A percentile compares a stretch with the other conserved stretches of the same genome.
Conservation (phyloP, 2,113 vertebrate species). For the Thymallus thymallus region DNA sequence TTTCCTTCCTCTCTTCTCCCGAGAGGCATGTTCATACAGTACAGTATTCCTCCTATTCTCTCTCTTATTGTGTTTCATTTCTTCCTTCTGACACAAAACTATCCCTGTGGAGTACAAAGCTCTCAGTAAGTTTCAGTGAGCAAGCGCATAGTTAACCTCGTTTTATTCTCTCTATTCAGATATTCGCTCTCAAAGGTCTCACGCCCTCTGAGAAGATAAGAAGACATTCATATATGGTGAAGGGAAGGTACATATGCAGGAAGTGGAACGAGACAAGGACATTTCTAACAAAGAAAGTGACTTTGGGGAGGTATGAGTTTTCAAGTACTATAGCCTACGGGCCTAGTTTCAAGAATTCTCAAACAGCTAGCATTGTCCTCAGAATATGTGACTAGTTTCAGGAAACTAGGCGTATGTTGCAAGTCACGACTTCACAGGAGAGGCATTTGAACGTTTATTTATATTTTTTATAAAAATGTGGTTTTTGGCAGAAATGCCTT, state of each 20-base stretch:
- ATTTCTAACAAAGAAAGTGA: slow-evolving; percentile 32
- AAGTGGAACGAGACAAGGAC: slow-evolving; percentile 35
- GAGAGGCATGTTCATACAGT: slow-evolving; percentile 55
- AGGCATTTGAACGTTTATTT: too few relatives aligned
- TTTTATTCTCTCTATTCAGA: slow-evolving; percentile 70
- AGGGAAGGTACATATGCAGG: slow-evolving; percentile 14
- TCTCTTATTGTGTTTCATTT: slow-evolving; percentile 65
- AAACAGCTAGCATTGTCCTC: too few relatives aligned
- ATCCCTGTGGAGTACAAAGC: slow-evolving; percentile 61
- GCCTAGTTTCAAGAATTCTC: background rate
- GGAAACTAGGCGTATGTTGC: too few relatives aligned
- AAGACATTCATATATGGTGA: slow-evolving; percentile 35
- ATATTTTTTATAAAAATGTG: too few relatives aligned
- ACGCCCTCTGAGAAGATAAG: slow-evolving; percentile 46
- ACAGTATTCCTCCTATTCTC: slow-evolving; percentile 52
- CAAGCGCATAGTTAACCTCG: slow-evolving; percentile 72
- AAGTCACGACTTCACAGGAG: too few relatives aligned
- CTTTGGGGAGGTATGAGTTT: slow-evolving; percentile 20
- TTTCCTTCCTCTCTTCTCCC: slow-evolving; percentile 55
- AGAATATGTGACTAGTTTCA: too few relatives aligned
- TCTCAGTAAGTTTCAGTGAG: slow-evolving; percentile 55
- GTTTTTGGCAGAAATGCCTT: too few relatives aligned
- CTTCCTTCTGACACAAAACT: slow-evolving; percentile 68
- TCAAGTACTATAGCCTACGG: background rate
- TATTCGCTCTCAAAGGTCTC: slow-evolving; percentile 53